phyloP scores from a whole-genome alignment of 2,888 invertebrate species.

The Eupithecia dodoneata region DNA sequence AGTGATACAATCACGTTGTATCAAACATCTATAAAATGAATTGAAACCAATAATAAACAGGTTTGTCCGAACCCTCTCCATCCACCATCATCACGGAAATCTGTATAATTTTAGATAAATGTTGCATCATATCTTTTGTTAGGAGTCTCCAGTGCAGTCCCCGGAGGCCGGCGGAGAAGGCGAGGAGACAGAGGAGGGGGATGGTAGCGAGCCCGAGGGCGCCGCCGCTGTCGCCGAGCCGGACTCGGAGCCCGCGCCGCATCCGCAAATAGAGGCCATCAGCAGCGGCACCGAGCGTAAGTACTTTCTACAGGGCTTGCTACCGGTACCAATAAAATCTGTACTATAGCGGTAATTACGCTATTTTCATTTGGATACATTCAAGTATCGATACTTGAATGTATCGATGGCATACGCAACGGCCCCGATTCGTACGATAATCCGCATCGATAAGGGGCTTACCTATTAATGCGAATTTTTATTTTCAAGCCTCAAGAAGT shows the following conservation, averaged over 20 bases:
- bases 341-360: too few species aligned
- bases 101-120: not conserved
- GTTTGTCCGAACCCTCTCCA: too few species aligned
- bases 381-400: too few species aligned
- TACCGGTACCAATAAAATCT: too few species aligned
- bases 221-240: conserved; percentile 55
- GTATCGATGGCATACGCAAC: too few species aligned
- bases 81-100: not conserved
- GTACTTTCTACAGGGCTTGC: not conserved
- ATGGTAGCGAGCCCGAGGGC: conserved; percentile 52
- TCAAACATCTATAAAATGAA: too few species aligned
- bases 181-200: conserved; percentile 51
- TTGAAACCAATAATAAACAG: not conserved
- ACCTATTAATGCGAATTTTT: too few species aligned
- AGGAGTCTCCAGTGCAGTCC: conserved; percentile 85
- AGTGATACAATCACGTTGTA: too few species aligned
- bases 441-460: too few species aligned
- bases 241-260: conserved; percentile 64
- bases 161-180: conserved; percentile 73
- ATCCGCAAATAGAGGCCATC: conserved; percentile 87
- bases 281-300: conserved; percentile 87
- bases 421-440: too few species aligned
- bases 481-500: too few species aligned
- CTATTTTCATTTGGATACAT: too few species aligned
- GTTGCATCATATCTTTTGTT: not conserved